Evolutionary conservation across 1,140 invertebrate genomes (phyloP), one percentile per base, ranked within the genome.

Genomic region (Drosophila trapezifrons): DNA sequence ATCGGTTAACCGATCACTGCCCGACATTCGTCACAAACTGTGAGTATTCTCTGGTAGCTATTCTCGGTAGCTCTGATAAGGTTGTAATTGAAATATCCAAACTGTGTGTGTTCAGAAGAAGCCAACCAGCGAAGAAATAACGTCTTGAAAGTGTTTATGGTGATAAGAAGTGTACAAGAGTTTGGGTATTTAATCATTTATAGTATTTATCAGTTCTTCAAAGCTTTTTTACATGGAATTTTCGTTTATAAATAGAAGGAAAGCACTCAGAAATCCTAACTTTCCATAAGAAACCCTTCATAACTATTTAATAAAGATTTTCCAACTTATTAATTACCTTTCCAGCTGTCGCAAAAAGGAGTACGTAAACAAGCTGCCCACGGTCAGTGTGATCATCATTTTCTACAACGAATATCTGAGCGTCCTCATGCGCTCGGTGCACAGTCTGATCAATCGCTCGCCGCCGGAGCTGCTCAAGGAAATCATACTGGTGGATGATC

Each of bases 321-420:
- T 15, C 5, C 12, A 37, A 13, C 35, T 37, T 12, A 13, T 15
- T 13, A 37, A 15, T 38, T 29, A 13, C 2, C 32, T 45, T 64
- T 60, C 17, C 56, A 94, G 94, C 15, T 98, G 98, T 91, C 94
- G 94, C 77, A 94, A 93, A 37, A 95, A 96, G 80, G 94, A 94
- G 71, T 99, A 99, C 87, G 93, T 96, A 66, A 93, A 93, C 54
- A 93, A 95, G n/a, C 91, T 99, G 57, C 97, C 97, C 2, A 95
- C 94, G 8, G 97, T 96, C 15, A 96, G 96, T 91, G 95, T 99
- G 15, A 95, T 99, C 52, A 96, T 99, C 29, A 98, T 98, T 43
- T 99, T 98, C 92, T 97, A 98, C 92, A 98, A 98, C 91, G 98
- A 98, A 92, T 97, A 98, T 92, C 96, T 96, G 94, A 96, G 96